Base-by-base conservation (phyloP, 2,888 invertebrate species). In the Drosophila demipolita region DNA sequence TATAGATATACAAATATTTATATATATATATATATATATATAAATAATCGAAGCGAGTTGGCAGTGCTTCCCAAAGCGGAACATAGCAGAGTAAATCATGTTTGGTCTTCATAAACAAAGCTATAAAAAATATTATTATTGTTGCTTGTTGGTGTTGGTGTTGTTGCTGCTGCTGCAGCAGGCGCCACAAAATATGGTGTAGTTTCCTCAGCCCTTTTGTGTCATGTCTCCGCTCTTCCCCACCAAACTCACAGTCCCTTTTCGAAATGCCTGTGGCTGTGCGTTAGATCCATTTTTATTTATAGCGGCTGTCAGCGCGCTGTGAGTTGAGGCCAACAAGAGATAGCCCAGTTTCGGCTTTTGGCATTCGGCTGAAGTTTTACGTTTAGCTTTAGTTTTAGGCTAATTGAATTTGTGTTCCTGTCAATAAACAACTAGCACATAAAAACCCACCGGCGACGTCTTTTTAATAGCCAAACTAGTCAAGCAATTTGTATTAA, bases 341-440 rank as follows among this genome's bases (percentile, higher is more conserved):
- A 55, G 35, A 42, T 61, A 61, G 79, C 61, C 58, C 60, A 49
- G 50, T 55, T 40, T 61, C 42, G 38, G 60, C 23, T 58, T 78
- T 50, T 50, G 17, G 29, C 50, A 50, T 29, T 50, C 11, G 29
- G 26, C 4, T 49, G 26, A 26, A 49, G 49, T 26, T 49, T 11
- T 50, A 29, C 49, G 26, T 57, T 59, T 67, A 67, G 80, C 62
- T 66, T 59, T 72, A 62, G 63, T 45, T 58, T 71, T 55, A 52
- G 50, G 76, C 87, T 87, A 89, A 89, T 84, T 84, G 87, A 78
- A 84, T 89, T 88, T 87, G 67, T 70, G 75, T 80, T 80, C 75
- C 75, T 83, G 83, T 83, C 83, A 82, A 75, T 83, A 83, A 73
- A 80, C 88, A 80, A 63, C 23, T 45, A 4, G 53, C 33, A 7